phyloP scores from a whole-genome alignment of 2,113 vertebrate species.

The Trogon melanurus region DNA sequence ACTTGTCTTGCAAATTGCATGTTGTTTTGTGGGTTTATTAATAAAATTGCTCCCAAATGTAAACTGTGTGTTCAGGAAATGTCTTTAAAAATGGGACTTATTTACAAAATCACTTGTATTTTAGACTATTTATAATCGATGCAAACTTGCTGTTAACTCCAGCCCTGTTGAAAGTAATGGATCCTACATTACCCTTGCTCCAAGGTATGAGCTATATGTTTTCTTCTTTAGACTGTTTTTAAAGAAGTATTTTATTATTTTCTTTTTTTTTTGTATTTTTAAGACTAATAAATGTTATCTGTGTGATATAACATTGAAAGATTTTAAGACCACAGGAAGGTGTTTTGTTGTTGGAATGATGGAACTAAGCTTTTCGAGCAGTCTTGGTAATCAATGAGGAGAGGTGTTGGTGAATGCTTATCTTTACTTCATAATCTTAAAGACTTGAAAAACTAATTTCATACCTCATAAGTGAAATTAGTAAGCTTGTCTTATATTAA shows the following conservation, averaged over 20 bases:
- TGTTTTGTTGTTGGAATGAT: not conserved
- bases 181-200: conserved; percentile 19
- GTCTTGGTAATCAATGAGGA: not conserved
- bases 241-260: not conserved
- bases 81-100: not conserved
- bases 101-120: conserved; percentile 27
- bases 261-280: not conserved
- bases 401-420: not conserved
- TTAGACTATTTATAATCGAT: conserved; percentile 92
- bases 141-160: conserved; percentile 79
- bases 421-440: not conserved
- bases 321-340: not conserved
- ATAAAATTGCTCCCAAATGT: not conserved
- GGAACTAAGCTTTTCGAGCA: not conserved
- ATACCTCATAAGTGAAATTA: not conserved
- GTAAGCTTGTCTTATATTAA: not conserved
- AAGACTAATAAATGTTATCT: not conserved
- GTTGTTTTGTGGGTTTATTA: not conserved
- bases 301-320: not conserved
- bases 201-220: conserved; percentile 61
- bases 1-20: not conserved
- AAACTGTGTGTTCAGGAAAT: not conserved
- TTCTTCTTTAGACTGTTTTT: not conserved
- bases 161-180: conserved; percentile 74
- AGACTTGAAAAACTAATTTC: not conserved